Base-by-base conservation (phyloP, 2,113 vertebrate genomes). In the Odontophorus gujanensis region DNA sequence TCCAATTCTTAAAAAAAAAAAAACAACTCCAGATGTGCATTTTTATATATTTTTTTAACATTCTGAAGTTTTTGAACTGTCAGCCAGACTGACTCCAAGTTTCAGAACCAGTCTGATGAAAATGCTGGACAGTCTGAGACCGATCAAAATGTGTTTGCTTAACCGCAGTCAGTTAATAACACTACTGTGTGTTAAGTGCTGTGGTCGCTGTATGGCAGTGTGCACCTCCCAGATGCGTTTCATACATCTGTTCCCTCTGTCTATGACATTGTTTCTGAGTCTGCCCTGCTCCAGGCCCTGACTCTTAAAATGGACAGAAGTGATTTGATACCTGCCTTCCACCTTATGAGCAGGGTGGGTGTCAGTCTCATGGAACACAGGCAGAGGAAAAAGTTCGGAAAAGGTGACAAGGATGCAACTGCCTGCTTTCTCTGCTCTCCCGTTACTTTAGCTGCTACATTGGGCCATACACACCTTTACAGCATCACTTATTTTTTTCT, bases 71-170 rank as follows among this genome's bases (percentile, higher is more conserved):
- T 63, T 85, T 82, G 5, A 85, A 76, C 51, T 79, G 42, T 18
- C 81, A 79, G 63, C 22, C 48, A 62, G 34, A 69, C 22, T n/a
- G 24, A 53, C 13, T 78, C 16, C n/a, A 13, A 45, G 47, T 78
- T 84, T 78, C 73, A 76, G 84, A 91, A n/a, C 36, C 76, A 87
- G 53, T n/a, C 71, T 82, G 45, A 43, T 75, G 66, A 38, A 87
- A 89, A 72, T 38, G 74, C 74, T 86, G 74, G 65, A 11, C 51
- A 61, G 51, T 66, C 34, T 63, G 62, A 11, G 24, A 50, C 58
- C 89, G 81, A 86, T 81, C 34, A 81, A 75, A 68, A 48, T 32
- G 11, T 61, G 14, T 81, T 87, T 92, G 40, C 36, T 94, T 76
- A 80, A 72, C 63, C 2, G 1, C 38, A 48, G 65, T 65, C 87